phyloP scores from a whole-genome alignment of 2,797 vertebrate genomes.

The Poeciliopsis infans region DNA sequence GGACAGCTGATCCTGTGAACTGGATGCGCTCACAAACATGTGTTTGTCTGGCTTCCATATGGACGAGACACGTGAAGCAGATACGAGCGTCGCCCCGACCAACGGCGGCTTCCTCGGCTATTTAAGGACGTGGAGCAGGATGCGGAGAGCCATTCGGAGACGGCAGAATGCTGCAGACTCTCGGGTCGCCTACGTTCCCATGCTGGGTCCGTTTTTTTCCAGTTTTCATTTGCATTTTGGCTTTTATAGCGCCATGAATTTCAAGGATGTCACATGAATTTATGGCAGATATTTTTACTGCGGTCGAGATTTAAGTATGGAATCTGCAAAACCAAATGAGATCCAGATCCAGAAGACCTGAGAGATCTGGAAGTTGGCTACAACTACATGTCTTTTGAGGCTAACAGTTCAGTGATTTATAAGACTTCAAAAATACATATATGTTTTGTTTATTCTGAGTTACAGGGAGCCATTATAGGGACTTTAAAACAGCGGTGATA shows the following conservation, averaged over 20 bases:
- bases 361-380: too few species aligned
- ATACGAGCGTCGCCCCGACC: slow-evolving; percentile 34
- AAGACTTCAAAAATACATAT: too few species aligned
- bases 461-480: too few species aligned
- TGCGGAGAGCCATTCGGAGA: background rate
- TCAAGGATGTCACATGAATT: background rate
- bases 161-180: background rate
- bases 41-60: slow-evolving; percentile 73
- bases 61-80: slow-evolving; percentile 65
- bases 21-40: slow-evolving; percentile 65
- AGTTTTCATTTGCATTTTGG: background rate
- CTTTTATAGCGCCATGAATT: background rate
- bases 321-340: background rate
- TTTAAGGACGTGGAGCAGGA: background rate
- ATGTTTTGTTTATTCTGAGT: too few species aligned
- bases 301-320: background rate
- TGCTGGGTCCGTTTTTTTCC: background rate
- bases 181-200: background rate
- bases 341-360: too few species aligned
- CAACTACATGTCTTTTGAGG: too few species aligned
- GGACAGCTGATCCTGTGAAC: slow-evolving; percentile 78
- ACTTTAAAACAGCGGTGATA: too few species aligned
- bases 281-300: background rate
- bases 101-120: slow-evolving; percentile 22
- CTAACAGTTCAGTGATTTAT: too few species aligned